A percentile compares a stretch with the other conserved stretches of the same genome.
Evolutionary conservation across 2,113 vertebrate species (phyloP).

Genomic region (Microtus pennsylvanicus): DNA sequence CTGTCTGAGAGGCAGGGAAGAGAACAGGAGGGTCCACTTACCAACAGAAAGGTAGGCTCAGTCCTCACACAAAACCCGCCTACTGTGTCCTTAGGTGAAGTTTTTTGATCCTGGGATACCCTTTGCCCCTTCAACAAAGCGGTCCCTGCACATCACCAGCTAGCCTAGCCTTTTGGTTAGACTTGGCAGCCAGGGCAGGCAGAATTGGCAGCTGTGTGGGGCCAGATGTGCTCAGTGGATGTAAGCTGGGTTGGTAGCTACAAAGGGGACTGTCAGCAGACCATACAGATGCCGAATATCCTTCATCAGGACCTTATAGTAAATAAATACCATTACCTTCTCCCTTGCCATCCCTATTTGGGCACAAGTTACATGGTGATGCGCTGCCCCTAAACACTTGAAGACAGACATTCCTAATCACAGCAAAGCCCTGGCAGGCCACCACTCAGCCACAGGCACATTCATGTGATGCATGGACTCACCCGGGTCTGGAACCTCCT

Average conservation of each 20-base stretch:
- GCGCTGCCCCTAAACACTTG: background rate
- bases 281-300: background rate
- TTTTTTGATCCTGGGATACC: background rate
- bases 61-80: background rate
- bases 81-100: background rate
- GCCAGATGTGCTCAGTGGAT: background rate
- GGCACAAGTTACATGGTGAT: background rate
- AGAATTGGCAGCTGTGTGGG: background rate
- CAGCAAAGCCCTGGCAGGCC: too few species aligned
- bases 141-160: too few species aligned
- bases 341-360: background rate
- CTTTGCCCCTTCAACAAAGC: background rate
- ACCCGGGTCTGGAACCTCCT: background rate
- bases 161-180: background rate
- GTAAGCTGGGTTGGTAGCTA: background rate
- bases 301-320: background rate
- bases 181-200: background rate
- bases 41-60: background rate
- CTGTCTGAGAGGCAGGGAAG: background rate
- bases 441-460: background rate
- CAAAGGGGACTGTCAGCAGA: background rate
- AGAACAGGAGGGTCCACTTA: background rate
- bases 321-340: background rate
- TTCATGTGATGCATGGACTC: background rate
- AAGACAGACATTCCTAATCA: background rate